Evolutionary conservation across 2,888 invertebrate genomes (phyloP).

Genomic region (Lasioglossum pauxillum): DNA sequence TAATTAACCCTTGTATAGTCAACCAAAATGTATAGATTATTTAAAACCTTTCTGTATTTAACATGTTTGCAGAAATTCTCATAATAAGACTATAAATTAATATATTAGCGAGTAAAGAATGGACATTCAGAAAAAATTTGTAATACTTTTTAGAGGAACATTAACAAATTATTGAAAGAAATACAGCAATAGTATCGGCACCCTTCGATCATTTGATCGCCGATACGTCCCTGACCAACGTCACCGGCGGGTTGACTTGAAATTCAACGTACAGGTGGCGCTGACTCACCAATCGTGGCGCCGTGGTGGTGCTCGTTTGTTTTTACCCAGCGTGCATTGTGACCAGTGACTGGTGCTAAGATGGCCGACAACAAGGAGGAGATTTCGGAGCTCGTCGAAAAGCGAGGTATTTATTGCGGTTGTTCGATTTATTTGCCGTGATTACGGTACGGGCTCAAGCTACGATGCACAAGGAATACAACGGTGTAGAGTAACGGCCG

Average conservation of each 20-base stretch:
- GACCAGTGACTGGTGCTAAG: slow-evolving; percentile 84
- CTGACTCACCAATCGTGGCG: slow-evolving; percentile 53
- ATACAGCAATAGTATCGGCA: neutral
- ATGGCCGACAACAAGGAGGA: slow-evolving; percentile 85
- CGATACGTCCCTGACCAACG: slow-evolving; percentile 65
- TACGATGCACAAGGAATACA: slow-evolving; percentile 20
- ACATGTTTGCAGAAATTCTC: too few species aligned
- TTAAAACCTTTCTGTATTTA: too few species aligned
- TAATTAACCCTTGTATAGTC: too few species aligned
- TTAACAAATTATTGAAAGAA: too few species aligned
- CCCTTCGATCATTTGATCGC: neutral
- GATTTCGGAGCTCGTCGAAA: slow-evolving; percentile 83
- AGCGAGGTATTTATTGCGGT: slow-evolving; percentile 82
- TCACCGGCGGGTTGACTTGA: slow-evolving; percentile 61
- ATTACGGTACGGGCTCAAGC: slow-evolving; percentile 44
- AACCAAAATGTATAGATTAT: too few species aligned
- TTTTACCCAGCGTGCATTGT: slow-evolving; percentile 84
- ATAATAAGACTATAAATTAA: too few species aligned
- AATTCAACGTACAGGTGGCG: slow-evolving; percentile 61
- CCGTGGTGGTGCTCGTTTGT: slow-evolving; percentile 77
- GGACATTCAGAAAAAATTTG: too few species aligned
- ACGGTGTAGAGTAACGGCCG: slow-evolving; percentile 12
- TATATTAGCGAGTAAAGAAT: too few species aligned
- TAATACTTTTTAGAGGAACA: too few species aligned
- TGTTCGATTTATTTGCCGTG: slow-evolving; percentile 56